Percentiles rank a stretch among this genome's conserved stretches.
Conservation (phyloP, 2,888 invertebrate genomes). For the Aricia artaxerxes region DNA sequence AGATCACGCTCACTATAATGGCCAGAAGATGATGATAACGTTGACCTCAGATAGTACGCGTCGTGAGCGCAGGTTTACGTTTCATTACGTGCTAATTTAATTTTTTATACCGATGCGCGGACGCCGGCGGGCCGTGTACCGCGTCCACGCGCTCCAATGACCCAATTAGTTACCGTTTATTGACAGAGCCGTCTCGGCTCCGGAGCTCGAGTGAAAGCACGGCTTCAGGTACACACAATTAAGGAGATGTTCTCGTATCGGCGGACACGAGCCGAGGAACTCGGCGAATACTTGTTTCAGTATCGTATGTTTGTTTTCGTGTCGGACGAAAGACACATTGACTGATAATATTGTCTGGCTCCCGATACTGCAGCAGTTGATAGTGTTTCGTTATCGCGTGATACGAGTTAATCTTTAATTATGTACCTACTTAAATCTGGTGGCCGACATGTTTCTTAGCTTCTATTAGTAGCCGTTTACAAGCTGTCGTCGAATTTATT, state of each 20-base stretch:
- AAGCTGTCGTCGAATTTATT: constrained; percentile 22
- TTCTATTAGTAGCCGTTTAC: constrained; percentile 8
- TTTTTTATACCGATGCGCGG: constrained; percentile 50
- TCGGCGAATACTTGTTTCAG: neutral
- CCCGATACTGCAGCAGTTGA: neutral
- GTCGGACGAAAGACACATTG: constrained; percentile 5
- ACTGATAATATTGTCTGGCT: constrained; percentile 23
- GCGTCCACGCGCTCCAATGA: constrained; percentile 67
- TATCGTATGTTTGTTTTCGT: neutral
- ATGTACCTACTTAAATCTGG: neutral
- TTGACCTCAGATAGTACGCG: constrained; percentile 25
- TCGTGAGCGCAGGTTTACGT: constrained; percentile 31
- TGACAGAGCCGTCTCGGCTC: constrained; percentile 76
- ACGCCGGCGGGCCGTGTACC: constrained; percentile 61
- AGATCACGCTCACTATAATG: constrained; percentile 17
- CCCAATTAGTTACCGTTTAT: constrained; percentile 73
- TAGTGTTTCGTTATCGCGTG: neutral
- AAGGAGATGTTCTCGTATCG: constrained; percentile 17
- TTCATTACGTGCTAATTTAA: constrained; percentile 34
- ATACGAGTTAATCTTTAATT: neutral
- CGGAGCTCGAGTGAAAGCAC: constrained; percentile 58
- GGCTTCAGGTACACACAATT: constrained; percentile 33
- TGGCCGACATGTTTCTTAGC: neutral
- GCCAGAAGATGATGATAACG: neutral
- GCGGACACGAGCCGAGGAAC: neutral